These are phyloP conservation scores for Paramisgurnus dabryanus DNA, from an alignment of 2,113 vertebrate genomes.

Conservation along the genomic window DNA sequence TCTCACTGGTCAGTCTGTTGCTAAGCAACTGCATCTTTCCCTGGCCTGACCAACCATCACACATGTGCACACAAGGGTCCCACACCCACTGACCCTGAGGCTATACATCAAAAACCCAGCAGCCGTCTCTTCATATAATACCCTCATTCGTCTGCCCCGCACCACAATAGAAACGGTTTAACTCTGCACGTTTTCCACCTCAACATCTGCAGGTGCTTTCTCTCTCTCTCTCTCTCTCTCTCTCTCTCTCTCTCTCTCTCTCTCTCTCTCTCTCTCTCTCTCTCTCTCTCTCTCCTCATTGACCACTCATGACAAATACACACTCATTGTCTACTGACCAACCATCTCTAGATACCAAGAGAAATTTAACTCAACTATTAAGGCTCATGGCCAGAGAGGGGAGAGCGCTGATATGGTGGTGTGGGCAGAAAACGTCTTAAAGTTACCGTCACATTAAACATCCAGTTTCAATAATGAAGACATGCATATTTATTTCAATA, in stretches of 20 bases:
- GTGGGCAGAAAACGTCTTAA: no score
- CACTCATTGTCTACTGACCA: no score
- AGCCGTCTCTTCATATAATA: conserved; percentile 51
- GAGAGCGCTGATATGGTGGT: no score
- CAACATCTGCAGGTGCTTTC: conserved; percentile 44
- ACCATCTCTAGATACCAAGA: no score
- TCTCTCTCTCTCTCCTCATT: conserved; percentile 25
- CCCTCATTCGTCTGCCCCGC: conserved; percentile 54
- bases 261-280: conserved; percentile 27
- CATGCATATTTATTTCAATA: no score
- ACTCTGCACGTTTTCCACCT: conserved; percentile 30
- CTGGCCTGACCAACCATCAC: conserved; percentile 54
- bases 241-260: conserved; percentile 14
- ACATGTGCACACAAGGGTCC: conserved; percentile 16
- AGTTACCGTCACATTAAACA: no score
- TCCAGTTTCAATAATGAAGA: no score
- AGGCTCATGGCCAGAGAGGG: no score
- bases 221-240: conserved; percentile 31
- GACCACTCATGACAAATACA: background rate
- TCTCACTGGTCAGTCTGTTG: conserved; percentile 76
- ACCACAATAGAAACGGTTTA: conserved; percentile 49
- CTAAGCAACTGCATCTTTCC: conserved; percentile 71
- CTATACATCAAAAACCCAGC: conserved; percentile 63
- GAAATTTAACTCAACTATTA: background rate
- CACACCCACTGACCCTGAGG: conserved; percentile 63